Base-by-base conservation (phyloP, 2,113 vertebrate genomes). In the Daubentonia madagascariensis region DNA sequence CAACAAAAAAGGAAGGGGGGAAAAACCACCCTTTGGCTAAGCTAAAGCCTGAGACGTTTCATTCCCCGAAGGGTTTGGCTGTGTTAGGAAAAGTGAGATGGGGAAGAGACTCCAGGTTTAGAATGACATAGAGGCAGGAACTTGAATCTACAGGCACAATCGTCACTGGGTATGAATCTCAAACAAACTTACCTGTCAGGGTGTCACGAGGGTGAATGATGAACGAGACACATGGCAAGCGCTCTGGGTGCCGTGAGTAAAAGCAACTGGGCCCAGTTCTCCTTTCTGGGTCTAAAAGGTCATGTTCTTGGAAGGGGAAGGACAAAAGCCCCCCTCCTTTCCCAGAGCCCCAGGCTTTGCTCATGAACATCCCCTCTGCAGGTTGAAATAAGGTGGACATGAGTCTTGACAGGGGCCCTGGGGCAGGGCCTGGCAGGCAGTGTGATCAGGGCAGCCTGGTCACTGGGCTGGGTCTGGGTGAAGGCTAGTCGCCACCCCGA, bases 161-260 rank as follows among this genome's bases (percentile, higher is more conserved):
- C 97, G 96, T 94, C 96, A 96, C 95, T 95, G 61, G 81, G 91
- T 59, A 63, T n/a, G 85, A 91, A 88, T 93, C 95, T 95, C 95
- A 92, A 85, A 92, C 96, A 95, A 97, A 96, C 92, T n/a, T 37
- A 94, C 97, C 87, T 90, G 97, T 96, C 63, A 32, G 79, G 96
- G 96, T 90, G 94, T 96, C 96, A 4, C 30, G 95, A 85, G 95
- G 96, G 88, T 95, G 95, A 97, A 95, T 81, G 96, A 97, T 95
- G 95, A 97, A 95, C 78, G 96, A 97, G 96, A 96, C 75, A 97
- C 37, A 79, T 97, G 97, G 96, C 96, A 97, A 98, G 96, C 63
- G 61, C 79, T 90, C 89, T 9, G 91, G 95, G 65, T 6, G 50
- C 83, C 61, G 91, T 2, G 0, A 91, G 91, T 63, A 22, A 89